These are phyloP conservation scores for Geopemphigus sp. DNA, from an alignment of 1,140 invertebrate species.

Conservation along the genomic window DNA sequence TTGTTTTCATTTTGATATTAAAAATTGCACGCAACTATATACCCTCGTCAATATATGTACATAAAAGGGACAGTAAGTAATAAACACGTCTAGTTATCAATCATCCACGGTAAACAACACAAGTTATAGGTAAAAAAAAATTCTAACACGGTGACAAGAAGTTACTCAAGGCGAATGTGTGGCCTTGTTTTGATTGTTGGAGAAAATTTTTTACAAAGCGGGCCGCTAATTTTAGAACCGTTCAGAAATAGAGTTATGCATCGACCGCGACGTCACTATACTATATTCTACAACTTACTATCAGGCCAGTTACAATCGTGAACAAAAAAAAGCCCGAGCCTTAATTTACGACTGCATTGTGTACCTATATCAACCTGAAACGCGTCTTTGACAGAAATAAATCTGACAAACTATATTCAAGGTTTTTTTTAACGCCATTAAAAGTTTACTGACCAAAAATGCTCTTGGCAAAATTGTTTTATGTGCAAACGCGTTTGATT, in stretches of 20 bases:
- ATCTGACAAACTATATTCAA: background rate
- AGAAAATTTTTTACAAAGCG: slow-evolving; percentile 39
- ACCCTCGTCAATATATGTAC: too few species aligned
- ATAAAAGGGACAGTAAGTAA: background rate
- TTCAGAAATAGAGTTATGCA: slow-evolving; percentile 42
- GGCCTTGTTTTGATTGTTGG: slow-evolving; percentile 48
- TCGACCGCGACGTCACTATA: slow-evolving; percentile 13
- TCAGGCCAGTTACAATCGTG: background rate
- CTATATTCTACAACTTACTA: background rate
- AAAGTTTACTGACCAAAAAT: background rate
- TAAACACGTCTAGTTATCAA: background rate
- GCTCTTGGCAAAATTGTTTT: background rate
- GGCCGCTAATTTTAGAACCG: slow-evolving; percentile 45
- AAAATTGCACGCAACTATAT: background rate
- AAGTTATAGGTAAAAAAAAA: background rate
- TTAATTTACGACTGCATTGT: background rate
- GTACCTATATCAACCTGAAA: background rate
- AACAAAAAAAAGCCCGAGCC: background rate
- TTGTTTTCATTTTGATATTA: background rate
- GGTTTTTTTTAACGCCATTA: too few species aligned
- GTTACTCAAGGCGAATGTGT: slow-evolving; percentile 28
- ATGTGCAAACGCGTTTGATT: background rate
- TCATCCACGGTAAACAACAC: background rate
- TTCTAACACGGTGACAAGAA: background rate
- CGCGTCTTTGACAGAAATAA: background rate